phyloP scores from a whole-genome alignment of 2,888 invertebrate species.

The Limnephilus auricula region DNA sequence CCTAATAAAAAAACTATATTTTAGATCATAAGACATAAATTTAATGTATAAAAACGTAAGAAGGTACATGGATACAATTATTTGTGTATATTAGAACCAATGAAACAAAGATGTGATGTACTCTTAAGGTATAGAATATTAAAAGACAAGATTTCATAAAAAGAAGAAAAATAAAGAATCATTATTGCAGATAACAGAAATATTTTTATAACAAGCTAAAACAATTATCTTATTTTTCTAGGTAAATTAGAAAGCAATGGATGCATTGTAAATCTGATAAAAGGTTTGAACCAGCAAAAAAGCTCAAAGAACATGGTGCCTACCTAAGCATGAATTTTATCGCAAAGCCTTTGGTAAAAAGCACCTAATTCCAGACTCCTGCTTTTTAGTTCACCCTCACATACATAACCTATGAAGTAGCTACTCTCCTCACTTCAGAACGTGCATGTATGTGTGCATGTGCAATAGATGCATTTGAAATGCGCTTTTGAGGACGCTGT shows the following conservation, averaged over 20 bases:
- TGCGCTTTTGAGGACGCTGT: constrained; percentile 40
- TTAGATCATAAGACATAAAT: too few species aligned
- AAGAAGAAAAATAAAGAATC: too few species aligned
- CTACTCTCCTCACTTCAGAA: neutral
- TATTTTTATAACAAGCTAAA: neutral
- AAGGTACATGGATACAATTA: too few species aligned
- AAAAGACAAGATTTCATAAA: too few species aligned
- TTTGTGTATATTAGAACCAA: too few species aligned
- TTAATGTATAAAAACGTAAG: too few species aligned
- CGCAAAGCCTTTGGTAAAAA: neutral
- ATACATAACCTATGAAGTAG: neutral
- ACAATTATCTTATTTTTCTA: neutral
- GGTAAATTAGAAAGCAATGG: neutral
- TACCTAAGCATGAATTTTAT: neutral
- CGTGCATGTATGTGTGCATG: neutral
- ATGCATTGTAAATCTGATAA: neutral
- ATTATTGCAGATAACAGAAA: neutral
- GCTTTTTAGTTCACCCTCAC: neutral
- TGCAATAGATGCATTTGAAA: constrained; percentile 48
- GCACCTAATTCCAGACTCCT: neutral
- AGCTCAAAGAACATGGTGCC: neutral
- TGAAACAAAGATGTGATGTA: too few species aligned
- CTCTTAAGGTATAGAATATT: too few species aligned
- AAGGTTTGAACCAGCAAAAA: neutral
- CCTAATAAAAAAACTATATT: too few species aligned